Percentiles rank a stretch among this genome's conserved stretches.
Evolutionary conservation across 92 coral and sea anemone species (phyloP).

Genomic region (Phymanthus crucifer): DNA sequence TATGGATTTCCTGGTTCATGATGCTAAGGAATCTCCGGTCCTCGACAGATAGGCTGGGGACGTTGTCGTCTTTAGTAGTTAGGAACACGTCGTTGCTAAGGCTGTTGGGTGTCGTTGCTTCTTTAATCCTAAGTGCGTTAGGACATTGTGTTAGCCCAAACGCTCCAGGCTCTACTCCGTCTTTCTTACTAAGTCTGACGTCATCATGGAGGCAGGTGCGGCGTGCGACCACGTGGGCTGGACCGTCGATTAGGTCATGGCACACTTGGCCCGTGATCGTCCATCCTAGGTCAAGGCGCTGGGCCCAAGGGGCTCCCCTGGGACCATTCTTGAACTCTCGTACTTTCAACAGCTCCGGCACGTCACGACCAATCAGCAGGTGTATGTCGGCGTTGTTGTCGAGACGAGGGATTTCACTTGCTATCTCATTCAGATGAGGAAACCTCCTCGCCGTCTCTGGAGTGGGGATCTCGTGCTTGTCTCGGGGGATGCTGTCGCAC

Average conservation of each 20-base stretch:
- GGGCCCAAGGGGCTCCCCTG: slow-evolving; percentile 37
- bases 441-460: not conserved
- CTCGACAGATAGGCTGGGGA: slow-evolving; percentile 18
- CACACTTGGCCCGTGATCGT: slow-evolving; percentile 36
- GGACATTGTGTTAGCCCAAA: slow-evolving; percentile 29
- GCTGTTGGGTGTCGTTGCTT: not conserved
- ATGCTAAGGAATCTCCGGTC: slow-evolving; percentile 28
- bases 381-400: slow-evolving; percentile 31
- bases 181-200: not conserved
- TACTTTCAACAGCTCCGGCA: slow-evolving; percentile 28
- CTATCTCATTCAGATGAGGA: slow-evolving; percentile 12
- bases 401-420: slow-evolving; percentile 22
- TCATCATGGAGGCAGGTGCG: slow-evolving; percentile 7
- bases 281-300: slow-evolving; percentile 19
- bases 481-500: slow-evolving; percentile 1
- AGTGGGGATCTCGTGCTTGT: slow-evolving; percentile 8
- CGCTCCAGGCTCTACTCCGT: slow-evolving; percentile 1
- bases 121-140: slow-evolving; percentile 18
- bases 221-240: slow-evolving; percentile 20
- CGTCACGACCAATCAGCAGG: slow-evolving; percentile 37
- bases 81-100: slow-evolving; percentile 10
- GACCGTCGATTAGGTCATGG: slow-evolving; percentile 25
- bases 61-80: slow-evolving; percentile 25
- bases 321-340: slow-evolving; percentile 29
- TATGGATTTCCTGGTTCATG: slow-evolving; percentile 24